Evolutionary conservation across 2,113 vertebrate species (phyloP).

Genomic region (Xenopus borealis): DNA sequence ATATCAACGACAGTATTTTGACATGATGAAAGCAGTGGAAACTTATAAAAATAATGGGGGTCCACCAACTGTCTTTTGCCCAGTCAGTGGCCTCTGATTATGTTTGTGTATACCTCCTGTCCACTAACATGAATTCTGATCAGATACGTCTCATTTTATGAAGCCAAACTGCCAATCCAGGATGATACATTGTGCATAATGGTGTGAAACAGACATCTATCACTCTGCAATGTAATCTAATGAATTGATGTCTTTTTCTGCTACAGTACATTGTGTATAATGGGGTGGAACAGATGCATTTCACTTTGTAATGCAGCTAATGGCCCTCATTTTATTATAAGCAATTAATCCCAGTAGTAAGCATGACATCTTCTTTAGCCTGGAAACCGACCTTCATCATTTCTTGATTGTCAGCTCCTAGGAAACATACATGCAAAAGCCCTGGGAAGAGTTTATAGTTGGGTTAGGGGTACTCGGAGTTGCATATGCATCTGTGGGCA

Average conservation of each 20-base stretch:
- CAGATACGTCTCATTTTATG: neutral
- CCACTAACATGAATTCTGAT: neutral
- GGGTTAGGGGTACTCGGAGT: too few relatives aligned
- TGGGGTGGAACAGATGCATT: constrained; percentile 23
- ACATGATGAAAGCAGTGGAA: too few relatives aligned
- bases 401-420: too few relatives aligned
- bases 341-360: constrained; percentile 23
- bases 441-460: too few relatives aligned
- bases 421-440: too few relatives aligned
- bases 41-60: too few relatives aligned
- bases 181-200: constrained; percentile 33
- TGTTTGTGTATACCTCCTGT: too few relatives aligned
- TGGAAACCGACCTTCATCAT: neutral
- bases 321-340: neutral
- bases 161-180: neutral
- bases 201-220: constrained; percentile 19
- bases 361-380: neutral
- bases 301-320: constrained; percentile 19
- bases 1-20: too few relatives aligned
- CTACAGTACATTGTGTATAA: constrained; percentile 40
- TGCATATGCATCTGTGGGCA: too few relatives aligned
- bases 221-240: constrained; percentile 27
- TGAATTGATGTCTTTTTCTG: constrained; percentile 32
- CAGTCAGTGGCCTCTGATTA: too few relatives aligned
- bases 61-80: too few relatives aligned